Evolutionary conservation across 2,797 vertebrate genomes (phyloP).

Genomic region (Diplodus sargus): DNA sequence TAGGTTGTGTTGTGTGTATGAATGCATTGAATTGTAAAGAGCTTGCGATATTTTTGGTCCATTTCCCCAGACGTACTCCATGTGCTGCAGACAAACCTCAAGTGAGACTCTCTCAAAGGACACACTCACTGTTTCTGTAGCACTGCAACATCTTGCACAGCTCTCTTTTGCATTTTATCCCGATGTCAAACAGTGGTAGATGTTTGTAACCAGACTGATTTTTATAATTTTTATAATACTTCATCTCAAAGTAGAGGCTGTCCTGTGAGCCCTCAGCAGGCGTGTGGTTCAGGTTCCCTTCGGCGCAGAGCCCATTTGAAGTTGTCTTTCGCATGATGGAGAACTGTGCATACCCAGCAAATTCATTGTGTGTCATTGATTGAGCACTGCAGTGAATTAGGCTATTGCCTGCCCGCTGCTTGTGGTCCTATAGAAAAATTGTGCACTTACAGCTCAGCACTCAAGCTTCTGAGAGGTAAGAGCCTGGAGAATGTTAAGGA

Average conservation of each 20-base stretch:
- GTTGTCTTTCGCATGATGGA: constrained; percentile 62
- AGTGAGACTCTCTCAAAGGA: constrained; percentile 9
- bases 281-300: constrained; percentile 3
- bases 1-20: neutral
- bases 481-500: constrained; percentile 21
- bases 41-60: constrained; percentile 2
- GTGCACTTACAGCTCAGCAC: constrained; percentile 25
- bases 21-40: neutral
- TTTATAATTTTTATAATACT: neutral
- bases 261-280: neutral
- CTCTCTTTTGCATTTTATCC: constrained; percentile 3
- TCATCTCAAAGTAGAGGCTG: constrained; percentile 23
- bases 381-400: constrained; percentile 71
- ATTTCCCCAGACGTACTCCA: neutral
- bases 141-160: constrained; percentile 8
- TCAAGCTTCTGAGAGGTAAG: constrained; percentile 21
- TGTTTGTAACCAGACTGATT: constrained; percentile 1
- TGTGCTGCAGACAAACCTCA: neutral
- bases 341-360: constrained; percentile 64
- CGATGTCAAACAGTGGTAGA: neutral
- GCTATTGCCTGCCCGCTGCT: constrained; percentile 54
- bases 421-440: constrained; percentile 26
- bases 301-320: constrained; percentile 36
- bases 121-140: neutral
- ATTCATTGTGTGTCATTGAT: constrained; percentile 70